Conservation (phyloP, 2,113 vertebrate genomes). For the Ammodramus savannarum region DNA sequence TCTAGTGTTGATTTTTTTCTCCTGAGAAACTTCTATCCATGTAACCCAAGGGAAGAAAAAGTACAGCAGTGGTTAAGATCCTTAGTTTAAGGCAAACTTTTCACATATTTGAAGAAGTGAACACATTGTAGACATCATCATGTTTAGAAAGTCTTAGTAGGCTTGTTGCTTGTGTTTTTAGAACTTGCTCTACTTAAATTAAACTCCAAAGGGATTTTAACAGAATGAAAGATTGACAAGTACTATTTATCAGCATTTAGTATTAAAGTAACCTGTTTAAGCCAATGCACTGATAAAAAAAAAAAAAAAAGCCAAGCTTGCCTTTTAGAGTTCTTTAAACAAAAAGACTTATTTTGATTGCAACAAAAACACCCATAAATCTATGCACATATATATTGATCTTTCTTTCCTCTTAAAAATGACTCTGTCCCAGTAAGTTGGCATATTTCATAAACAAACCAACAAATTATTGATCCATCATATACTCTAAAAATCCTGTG, state of each 20-base stretch:
- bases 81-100: not conserved
- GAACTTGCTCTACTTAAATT: constrained; percentile 20
- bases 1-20: not conserved
- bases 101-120: not conserved
- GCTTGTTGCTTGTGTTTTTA: constrained; percentile 16
- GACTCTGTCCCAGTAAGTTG: constrained; percentile 79
- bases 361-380: constrained; percentile 82
- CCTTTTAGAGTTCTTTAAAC: constrained; percentile 67
- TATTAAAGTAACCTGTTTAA: constrained; percentile 22
- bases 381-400: constrained; percentile 85
- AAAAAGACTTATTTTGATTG: constrained; percentile 77
- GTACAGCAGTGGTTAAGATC: not conserved
- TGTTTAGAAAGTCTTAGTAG: not conserved
- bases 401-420: constrained; percentile 81
- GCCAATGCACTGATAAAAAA: constrained; percentile 22
- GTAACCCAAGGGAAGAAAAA: not conserved
- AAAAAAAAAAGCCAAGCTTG: constrained; percentile 41
- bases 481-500: constrained; percentile 77
- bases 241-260: constrained; percentile 45
- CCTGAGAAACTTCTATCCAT: not conserved
- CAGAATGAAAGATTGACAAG: constrained; percentile 25
- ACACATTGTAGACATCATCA: not conserved
- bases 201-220: constrained; percentile 36
- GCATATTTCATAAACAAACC: constrained; percentile 87
- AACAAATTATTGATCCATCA: constrained; percentile 84